A percentile compares a stretch with the other conserved stretches of the same genome.
phyloP scores from a whole-genome alignment of 1,140 invertebrate species.

The Neomicropteryx cornuta region DNA sequence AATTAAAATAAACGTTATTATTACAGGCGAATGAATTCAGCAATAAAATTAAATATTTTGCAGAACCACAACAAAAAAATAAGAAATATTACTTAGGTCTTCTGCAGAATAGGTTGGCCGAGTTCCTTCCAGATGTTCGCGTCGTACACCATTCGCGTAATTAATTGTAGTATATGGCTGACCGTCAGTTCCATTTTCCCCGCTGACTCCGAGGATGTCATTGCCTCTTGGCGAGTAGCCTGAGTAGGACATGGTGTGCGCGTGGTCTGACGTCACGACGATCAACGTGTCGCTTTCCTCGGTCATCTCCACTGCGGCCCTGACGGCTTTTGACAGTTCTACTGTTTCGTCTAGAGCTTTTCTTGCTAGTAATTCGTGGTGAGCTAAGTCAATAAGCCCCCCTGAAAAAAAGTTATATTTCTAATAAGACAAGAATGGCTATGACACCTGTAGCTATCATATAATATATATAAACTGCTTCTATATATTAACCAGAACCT shows the following conservation, averaged over 20 bases:
- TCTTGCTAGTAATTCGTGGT: conserved; percentile 68
- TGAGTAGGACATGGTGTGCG: conserved; percentile 68
- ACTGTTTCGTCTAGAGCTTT: conserved; percentile 69
- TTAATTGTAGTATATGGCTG: conserved; percentile 58
- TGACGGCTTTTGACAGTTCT: conserved; percentile 61
- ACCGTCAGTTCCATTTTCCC: conserved; percentile 26
- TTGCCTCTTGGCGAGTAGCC: conserved; percentile 52
- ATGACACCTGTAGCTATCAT: no score
- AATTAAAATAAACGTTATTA: no score
- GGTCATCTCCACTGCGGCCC: conserved; percentile 53
- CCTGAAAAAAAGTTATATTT: conserved; percentile 36
- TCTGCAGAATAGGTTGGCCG: no score
- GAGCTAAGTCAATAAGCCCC: conserved; percentile 74
- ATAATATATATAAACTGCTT: no score
- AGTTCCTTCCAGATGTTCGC: no score
- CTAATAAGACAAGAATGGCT: no score
- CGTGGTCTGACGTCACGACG: conserved; percentile 73
- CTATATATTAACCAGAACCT: no score
- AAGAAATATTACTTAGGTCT: no score
- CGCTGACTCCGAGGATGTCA: conserved; percentile 43
- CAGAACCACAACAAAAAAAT: no score
- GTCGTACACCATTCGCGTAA: conserved; percentile 64
- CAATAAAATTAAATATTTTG: no score
- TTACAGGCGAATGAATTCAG: no score
- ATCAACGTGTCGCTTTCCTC: conserved; percentile 62